Evolutionary conservation across 2,797 vertebrate genomes (phyloP).

Genomic region (Aphelocoma californica): DNA sequence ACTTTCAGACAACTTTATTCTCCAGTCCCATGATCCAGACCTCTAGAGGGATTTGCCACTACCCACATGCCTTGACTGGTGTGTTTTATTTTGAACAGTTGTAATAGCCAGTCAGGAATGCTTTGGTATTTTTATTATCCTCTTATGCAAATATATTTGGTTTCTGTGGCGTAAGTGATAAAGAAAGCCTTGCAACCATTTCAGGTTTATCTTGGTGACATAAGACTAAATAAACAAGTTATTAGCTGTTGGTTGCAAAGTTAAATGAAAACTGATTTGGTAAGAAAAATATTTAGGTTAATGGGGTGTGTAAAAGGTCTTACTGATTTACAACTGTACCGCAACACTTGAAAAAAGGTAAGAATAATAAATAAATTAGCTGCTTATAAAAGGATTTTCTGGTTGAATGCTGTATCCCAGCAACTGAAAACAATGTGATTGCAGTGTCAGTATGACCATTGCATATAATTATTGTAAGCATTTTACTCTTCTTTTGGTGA

Average conservation of each 20-base stretch:
- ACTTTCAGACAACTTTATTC: background rate
- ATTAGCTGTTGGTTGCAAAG: background rate
- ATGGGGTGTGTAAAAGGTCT: background rate
- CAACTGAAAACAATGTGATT: background rate
- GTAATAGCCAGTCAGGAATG: background rate
- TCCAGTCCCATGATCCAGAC: background rate
- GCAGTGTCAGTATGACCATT: background rate
- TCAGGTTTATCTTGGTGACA: background rate
- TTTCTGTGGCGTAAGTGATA: background rate
- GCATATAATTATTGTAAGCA: background rate
- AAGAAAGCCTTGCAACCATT: background rate
- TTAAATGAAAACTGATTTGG: background rate
- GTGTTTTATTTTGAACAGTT: background rate
- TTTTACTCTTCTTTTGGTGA: background rate
- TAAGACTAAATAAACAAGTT: background rate
- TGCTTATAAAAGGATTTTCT: background rate
- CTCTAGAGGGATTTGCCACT: background rate
- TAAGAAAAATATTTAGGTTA: background rate
- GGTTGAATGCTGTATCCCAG: background rate
- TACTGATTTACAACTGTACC: background rate
- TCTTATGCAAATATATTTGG: background rate
- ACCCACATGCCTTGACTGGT: rapidly evolving
- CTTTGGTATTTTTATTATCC: background rate
- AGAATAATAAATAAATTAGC: background rate
- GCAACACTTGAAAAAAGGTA: background rate